Conservation (phyloP, 1,140 invertebrate species). For the Euwallacea similis region DNA sequence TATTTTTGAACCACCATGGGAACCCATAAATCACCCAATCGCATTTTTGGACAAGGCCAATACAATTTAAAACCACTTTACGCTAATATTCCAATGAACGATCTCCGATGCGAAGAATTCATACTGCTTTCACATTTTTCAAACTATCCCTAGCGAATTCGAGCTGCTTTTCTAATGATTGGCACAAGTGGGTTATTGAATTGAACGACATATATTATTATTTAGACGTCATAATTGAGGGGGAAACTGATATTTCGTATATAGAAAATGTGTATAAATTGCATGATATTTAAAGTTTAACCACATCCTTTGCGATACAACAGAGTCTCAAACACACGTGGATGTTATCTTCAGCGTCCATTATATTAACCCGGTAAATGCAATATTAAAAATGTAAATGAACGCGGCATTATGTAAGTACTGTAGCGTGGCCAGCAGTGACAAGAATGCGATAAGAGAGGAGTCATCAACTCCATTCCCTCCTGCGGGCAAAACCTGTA, state of each 20-base stretch:
- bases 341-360: background rate
- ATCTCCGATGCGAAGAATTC: background rate
- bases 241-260: background rate
- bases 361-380: background rate
- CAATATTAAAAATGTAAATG: background rate
- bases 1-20: background rate
- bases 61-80: background rate
- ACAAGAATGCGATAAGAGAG: background rate
- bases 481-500: no score
- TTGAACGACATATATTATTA: background rate
- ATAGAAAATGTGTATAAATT: background rate
- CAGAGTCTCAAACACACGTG: background rate
- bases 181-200: slow-evolving; percentile 8
- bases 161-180: slow-evolving; percentile 6
- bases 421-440: background rate
- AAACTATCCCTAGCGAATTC: slow-evolving; percentile 6
- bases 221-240: background rate
- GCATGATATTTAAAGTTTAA: background rate
- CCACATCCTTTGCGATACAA: background rate
- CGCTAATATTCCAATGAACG: background rate
- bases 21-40: background rate
- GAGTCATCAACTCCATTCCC: background rate
- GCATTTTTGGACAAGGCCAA: background rate
- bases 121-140: slow-evolving; percentile 14
- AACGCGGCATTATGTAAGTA: background rate